Base-by-base conservation (phyloP, 2,797 vertebrate genomes). In the Dryobates pubescens region DNA sequence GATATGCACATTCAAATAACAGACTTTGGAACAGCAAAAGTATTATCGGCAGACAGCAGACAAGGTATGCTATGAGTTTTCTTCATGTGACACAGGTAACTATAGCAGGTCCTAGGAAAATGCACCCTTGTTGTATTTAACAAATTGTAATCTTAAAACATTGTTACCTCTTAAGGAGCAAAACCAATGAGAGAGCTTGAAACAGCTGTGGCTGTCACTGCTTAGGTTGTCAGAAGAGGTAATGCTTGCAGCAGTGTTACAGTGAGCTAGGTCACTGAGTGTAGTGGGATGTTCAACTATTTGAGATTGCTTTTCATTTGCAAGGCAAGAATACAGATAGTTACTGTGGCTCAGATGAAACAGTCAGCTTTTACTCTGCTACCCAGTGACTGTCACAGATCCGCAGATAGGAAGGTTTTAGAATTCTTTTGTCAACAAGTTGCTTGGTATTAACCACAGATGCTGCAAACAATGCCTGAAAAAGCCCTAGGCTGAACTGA, bases 1-100 rank as follows among this genome's bases (percentile, higher is more conserved):
- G 99, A 99, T 34, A 99, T 99, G 99, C 99, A 99, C 97, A 99
- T 99, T 97, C 99, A 99, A 96, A 99, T 99, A 97, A 99, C 99
- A 96, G 99, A 99, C 97, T 99, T 99, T 77, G 99, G 99, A 96
- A 99, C 99, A 61, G 99, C 99, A 73, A 99, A 99, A 97, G 98
- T 99, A 92, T 97, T 99, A 95, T 98, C 99, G 45, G 99, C 99
- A 70, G 99, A 99, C 85, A 99, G 98, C 95, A 99, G 98, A 95
- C 99, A 99, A 98, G 99, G 99, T 98, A 82, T 64, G 94, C 81
- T 36, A 16, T 76, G 23, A 53, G 34, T 69, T 88, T 58, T 69
- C 36, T 49, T 87, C 13, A 13, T 29, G 14, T 51, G 53, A 57
- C 41, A 18, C 13, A 14, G 8, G 4, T 64, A 68, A 51, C 51